Evolutionary conservation across 1,140 invertebrate species (phyloP), one percentile per base, ranked within the genome.

Genomic region (Macrosteles quadrilineatus): DNA sequence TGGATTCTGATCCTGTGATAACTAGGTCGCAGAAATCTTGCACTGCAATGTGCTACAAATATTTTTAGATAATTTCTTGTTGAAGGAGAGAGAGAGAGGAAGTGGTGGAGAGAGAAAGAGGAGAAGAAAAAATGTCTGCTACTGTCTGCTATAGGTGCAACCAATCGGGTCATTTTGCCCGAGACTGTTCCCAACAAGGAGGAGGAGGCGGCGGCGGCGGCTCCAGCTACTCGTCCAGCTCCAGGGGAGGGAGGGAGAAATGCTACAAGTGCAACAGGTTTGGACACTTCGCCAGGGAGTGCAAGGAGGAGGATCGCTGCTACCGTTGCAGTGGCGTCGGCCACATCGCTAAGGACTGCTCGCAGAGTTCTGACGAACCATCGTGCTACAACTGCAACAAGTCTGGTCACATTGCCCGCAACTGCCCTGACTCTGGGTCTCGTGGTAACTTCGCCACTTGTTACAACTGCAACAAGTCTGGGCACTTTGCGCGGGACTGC

Each of bases 191-290:
- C 80, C 89, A 87, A 47, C 75, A 72, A 40, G 76, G 73, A n/a
- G 72, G 71, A n/a, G 68, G 74, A 11, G 71, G 75, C 25, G 87
- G 86, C 71, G 85, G 87, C 45, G 87, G 86, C 71, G 85, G 87
- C 53, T 83, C 81, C 69, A 80, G 77, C 25, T 87, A 86, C 72
- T 85, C 86, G 50, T 83, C 81, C 69, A 79, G 77, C 27, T 78
- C 77, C 72, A 81, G 82, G 65, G 82, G 88, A 74, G 83, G 84
- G 43, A 87, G 89, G 72, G 91, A 92, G 75, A 93, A 93, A 84
- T 97, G 95, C 84, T 97, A 93, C 88, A 97, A 96, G 83, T 98
- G 95, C 83, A 97, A 97, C 83, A 87, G 92, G 81, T 89, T 90
- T 78, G 95, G 95, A 50, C 94, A 97, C 82, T 96, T 96, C 80